Evolutionary conservation across 2,113 vertebrate genomes (phyloP).

Genomic region (Ictalurus punctatus): DNA sequence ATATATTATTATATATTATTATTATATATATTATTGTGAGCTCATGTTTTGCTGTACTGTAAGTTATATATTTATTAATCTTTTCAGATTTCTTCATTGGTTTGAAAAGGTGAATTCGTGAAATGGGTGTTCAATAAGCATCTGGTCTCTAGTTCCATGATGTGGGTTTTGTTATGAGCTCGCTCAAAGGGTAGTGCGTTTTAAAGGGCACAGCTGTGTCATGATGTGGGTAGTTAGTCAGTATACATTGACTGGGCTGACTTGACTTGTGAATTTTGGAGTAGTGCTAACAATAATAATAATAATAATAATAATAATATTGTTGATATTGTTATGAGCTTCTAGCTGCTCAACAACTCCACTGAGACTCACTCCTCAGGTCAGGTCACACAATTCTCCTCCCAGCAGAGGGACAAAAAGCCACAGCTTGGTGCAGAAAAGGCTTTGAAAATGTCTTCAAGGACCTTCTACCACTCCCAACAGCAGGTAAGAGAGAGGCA

Average conservation of each 20-base stretch:
- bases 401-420: constrained; percentile 28
- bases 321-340: constrained; percentile 47
- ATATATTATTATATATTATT: no score
- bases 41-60: background rate
- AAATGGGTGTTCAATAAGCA: background rate
- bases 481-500: constrained; percentile 42
- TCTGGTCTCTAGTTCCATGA: background rate
- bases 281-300: background rate
- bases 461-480: constrained; percentile 48
- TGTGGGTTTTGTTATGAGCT: background rate
- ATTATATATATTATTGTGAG: background rate
- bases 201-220: background rate
- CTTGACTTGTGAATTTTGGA: background rate
- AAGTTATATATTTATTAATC: background rate
- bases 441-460: constrained; percentile 50
- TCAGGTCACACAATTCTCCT: constrained; percentile 44
- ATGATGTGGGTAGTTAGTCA: background rate
- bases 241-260: background rate
- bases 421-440: constrained; percentile 40
- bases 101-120: background rate
- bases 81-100: background rate
- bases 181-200: background rate
- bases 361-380: constrained; percentile 26
- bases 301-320: no score
- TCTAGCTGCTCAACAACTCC: constrained; percentile 37